A percentile compares a stretch with the other conserved stretches of the same genome.
These are phyloP conservation scores for Rosalia funebris DNA, from an alignment of 2,888 invertebrate genomes.

Conservation along the genomic window DNA sequence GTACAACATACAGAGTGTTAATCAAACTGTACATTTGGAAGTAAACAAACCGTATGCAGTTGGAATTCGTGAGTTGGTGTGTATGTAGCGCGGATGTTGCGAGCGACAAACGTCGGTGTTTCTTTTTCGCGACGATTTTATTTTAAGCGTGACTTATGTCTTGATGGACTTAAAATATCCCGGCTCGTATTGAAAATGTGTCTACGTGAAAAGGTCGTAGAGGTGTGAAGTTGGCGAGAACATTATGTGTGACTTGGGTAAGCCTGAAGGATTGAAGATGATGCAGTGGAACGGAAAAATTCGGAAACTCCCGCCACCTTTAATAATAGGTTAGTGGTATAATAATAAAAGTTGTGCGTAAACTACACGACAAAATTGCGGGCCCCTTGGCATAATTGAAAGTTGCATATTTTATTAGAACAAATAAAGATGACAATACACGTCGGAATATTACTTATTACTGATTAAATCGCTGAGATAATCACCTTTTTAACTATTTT, in stretches of 20 bases:
- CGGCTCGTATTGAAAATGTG: not conserved
- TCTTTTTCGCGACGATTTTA: not conserved
- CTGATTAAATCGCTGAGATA: no score
- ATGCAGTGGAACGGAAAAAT: conserved; percentile 8
- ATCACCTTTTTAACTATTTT: no score
- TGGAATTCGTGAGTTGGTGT: conserved; percentile 20
- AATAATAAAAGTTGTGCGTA: no score
- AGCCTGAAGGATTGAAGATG: no score
- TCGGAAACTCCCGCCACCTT: conserved; percentile 12
- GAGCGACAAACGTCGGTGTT: not conserved
- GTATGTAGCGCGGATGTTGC: not conserved
- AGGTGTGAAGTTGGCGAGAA: no score
- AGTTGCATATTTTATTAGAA: no score
- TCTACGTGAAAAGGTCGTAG: no score
- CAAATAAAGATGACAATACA: no score
- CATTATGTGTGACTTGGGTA: no score
- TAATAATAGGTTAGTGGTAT: conserved; percentile 21
- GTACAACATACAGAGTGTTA: conserved; percentile 19
- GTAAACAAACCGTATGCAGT: conserved; percentile 4
- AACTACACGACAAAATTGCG: no score
- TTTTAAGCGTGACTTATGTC: not conserved
- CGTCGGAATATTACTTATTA: no score
- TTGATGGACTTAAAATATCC: not conserved
- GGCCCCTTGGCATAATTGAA: no score
- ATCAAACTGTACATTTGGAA: not conserved